Conservation (phyloP, 2,113 vertebrate species). For the Neolamprologus toae region DNA sequence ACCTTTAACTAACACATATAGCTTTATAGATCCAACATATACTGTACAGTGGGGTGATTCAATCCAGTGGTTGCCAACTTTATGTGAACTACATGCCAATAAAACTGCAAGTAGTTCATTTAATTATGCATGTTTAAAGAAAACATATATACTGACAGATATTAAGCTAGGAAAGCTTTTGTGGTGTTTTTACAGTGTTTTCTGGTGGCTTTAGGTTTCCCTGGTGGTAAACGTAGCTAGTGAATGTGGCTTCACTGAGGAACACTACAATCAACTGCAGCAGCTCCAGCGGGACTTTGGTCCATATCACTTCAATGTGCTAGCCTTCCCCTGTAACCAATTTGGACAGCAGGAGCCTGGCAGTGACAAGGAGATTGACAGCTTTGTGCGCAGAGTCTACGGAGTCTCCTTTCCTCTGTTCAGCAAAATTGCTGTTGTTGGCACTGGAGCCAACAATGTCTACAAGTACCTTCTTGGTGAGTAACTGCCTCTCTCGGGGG, state of each 20-base stretch:
- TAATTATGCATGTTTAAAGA: background rate
- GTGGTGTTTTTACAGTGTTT: background rate
- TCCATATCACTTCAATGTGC: slow-evolving; percentile 88
- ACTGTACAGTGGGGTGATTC: background rate
- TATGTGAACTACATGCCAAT: background rate
- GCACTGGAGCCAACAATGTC: slow-evolving; percentile 83
- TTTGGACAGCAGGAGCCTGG: slow-evolving; percentile 96
- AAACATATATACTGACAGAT: background rate
- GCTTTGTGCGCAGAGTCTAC: slow-evolving; percentile 82
- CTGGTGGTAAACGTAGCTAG: slow-evolving; percentile 95
- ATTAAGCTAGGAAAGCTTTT: background rate
- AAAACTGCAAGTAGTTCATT: background rate
- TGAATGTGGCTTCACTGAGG: slow-evolving; percentile 91
- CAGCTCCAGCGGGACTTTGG: slow-evolving; percentile 89
- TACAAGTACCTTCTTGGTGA: slow-evolving; percentile 81
- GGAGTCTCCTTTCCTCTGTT: slow-evolving; percentile 91
- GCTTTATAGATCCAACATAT: background rate
- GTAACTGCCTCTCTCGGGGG: background rate
- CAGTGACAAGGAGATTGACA: slow-evolving; percentile 90
- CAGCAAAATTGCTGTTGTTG: slow-evolving; percentile 85
- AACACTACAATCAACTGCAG: slow-evolving; percentile 87
- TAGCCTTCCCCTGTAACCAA: slow-evolving; percentile 97
- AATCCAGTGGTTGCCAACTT: background rate
- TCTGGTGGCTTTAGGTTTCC: slow-evolving; percentile 74
- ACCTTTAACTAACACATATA: background rate